Conservation (phyloP, 2,113 vertebrate species). For the Taxidea taxus region DNA sequence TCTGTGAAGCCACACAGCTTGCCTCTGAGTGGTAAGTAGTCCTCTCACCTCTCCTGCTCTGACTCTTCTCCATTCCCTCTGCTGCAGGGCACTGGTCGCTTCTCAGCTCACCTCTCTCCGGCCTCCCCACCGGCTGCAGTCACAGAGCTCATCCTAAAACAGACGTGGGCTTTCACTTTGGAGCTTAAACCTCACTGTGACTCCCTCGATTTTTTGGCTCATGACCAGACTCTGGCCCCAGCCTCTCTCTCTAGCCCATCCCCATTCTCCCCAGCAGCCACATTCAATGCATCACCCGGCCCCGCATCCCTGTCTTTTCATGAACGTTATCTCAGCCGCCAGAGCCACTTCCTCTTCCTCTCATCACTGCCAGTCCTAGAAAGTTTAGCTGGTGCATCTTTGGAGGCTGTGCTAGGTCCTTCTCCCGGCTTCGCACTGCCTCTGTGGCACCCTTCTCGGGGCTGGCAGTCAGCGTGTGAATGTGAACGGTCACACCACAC, state of each 20-base stretch:
- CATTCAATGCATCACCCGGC: too few relatives aligned
- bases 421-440: background rate
- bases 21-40: background rate
- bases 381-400: background rate
- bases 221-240: too few relatives aligned
- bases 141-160: background rate
- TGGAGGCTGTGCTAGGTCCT: background rate
- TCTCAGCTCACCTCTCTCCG: background rate
- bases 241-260: background rate
- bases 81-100: background rate
- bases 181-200: too few relatives aligned
- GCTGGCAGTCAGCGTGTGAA: rapidly evolving
- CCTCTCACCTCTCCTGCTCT: background rate
- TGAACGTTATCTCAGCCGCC: background rate
- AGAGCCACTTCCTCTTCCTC: background rate
- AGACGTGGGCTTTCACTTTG: background rate
- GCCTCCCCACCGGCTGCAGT: background rate
- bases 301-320: background rate
- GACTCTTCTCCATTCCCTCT: background rate
- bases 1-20: background rate
- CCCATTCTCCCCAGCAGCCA: background rate
- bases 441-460: rapidly evolving
- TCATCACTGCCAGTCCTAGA: background rate
- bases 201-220: background rate
- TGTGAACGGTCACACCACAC: background rate